Base-by-base conservation (phyloP, 2,797 vertebrate genomes). In the Coregonus sp. region DNA sequence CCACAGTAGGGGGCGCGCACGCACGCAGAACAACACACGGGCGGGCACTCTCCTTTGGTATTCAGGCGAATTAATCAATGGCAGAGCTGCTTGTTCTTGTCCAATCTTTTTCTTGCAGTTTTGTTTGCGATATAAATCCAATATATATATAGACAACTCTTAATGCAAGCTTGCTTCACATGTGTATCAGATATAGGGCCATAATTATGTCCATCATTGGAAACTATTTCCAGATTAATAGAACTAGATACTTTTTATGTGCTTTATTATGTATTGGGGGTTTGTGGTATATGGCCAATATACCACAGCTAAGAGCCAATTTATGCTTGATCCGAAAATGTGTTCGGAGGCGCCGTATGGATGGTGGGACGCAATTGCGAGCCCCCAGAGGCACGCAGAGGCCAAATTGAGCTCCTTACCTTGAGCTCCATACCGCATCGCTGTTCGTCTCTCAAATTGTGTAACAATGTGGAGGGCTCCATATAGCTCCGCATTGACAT, bases 11-110 rank as follows among this genome's bases (percentile, higher is more conserved):
- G 81, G 90, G 89, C 90, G 92, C 83, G 82, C 86, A 82, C 40
- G 9, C 40, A 47, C 83, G 82, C 72, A 76, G 72, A 50, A 75
- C 16, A 35, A 61, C 74, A 61, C 68, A 70, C 70, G 25, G 88
- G 80, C 52, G 70, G 70, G 77, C 87, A 90, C 92, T 82, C 90
- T 92, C 82, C 79, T 88, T 70, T 89, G 87, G 3, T 78, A 67
- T 63, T 11, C 69, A 83, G 81, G 73, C 73, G 56, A 47, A 61
- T 59, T 80, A 93, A 88, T 93, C 89, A n/a, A 89, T 76, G 33
- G 5, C 66, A 68, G 31, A 68, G 15, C 15, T 68, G 5, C 14
- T 15, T 67, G 29, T 18, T 67, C 31, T 16, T 35, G 1, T 31
- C 14, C 7, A 40, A 40, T 31, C 29, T 12, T 67, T 15, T 15